Evolutionary conservation across 2,797 vertebrate genomes (phyloP), one percentile per base, ranked within the genome.

Genomic region (Rhinophrynus dorsalis): DNA sequence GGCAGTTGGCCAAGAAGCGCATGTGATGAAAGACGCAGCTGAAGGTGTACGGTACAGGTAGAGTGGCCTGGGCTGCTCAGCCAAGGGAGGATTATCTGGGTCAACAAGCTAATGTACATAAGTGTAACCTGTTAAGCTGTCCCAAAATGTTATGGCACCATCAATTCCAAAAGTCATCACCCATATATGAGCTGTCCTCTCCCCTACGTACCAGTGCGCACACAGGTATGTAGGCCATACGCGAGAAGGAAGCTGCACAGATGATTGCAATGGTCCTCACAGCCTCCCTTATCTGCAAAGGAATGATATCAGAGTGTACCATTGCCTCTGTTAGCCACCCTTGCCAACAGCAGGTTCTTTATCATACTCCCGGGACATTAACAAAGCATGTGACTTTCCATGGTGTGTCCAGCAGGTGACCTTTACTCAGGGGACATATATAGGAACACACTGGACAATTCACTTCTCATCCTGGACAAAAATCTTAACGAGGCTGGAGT

Each of bases 11-110:
- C 50, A 96, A 77, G 83, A 99, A 97, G 67, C 78, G 88, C 2
- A 90, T 91, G 70, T 99, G 94, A 86, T 96, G 98, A 84, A 98
- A 99, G 79, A 97, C 82, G 47, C 95, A 98, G 77, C 97, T 96
- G 45, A 98, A n/a, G n/a, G 81, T 0, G 95, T 97, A 77, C 89
- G 82, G 68, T 99, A 99, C 0, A 94, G 94, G 76, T 95, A 90
- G 9, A 88, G 78, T 0, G 92, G 89, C 80, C 92, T 96, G 45
- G 92, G 90, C 38, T 96, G 95, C 23, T 90, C 89, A 15, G 77
- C 85, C 50, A 90, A 26, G 1, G 96, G 93, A 63, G 94, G 88
- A 21, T 90, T 93, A 42, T 96, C 91, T 8, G 92, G 94, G 78
- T 93, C 93, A 67, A 91, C 40, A 54, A 93, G 80, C 74, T 78